Base-by-base conservation (phyloP, 2,888 invertebrate species). In the Tortrix viridana region DNA sequence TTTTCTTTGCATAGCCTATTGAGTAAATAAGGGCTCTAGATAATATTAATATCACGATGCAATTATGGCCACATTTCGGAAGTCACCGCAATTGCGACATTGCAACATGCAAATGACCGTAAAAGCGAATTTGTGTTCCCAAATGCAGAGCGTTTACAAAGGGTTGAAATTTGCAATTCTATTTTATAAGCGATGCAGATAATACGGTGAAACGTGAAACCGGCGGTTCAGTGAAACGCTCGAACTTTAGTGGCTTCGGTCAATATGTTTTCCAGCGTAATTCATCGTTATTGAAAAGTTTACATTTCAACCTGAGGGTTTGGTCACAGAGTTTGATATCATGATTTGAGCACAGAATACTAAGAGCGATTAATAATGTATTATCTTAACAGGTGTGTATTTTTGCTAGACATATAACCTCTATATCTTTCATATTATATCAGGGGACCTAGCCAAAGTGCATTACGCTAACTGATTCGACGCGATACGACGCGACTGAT, bases 131-230 rank as follows among this genome's bases (percentile, higher is more conserved):
- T 90, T 89, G 89, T 90, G 91, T 92, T 86, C 77, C 81, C 81
- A 82, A 89, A 90, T 87, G 86, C 88, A 80, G 81, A 88, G 79
- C 86, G 88, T 85, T 89, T 90, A 89, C 89, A 86, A 88, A 89
- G 87, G 88, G 89, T 86, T 90, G 84, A 89, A 89, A 92, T 92
- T 91, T 90, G 89, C 89, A 90, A 92, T 89, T 91, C 91, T 85
- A 88, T 88, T 83, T 88, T 89, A 87, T 81, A 79, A 85, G 81
- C 84, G 80, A 84, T 82, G 84, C 83, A 84, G 81, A 88, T 89
- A 85, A 88, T 88, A 86, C 82, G 84, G 76, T 76, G 78, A 78
- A 85, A 87, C 85, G 85, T 84, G 81, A 85, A 87, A 83, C 82
- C 82, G 76, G 76, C 73, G 74, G 71, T 71, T 70, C 49, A 23